A percentile compares a stretch with the other conserved stretches of the same genome.
These are phyloP conservation scores for Rhynchonema sp. DNA, from an alignment of 2,888 invertebrate genomes.

Conservation along the genomic window DNA sequence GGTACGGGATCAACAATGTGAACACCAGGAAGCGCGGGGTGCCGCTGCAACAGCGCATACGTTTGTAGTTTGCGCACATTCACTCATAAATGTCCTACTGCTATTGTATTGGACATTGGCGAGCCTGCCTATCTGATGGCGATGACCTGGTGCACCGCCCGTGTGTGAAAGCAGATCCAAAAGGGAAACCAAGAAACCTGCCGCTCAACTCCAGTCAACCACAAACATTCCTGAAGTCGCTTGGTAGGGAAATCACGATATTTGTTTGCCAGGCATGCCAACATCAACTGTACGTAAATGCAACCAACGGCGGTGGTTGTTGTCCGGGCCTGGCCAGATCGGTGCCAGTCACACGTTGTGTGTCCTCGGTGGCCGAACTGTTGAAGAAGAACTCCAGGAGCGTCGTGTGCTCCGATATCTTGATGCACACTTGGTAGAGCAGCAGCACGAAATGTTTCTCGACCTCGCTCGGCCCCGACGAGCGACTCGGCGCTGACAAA, in stretches of 20 bases:
- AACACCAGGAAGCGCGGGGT: constrained; percentile 20
- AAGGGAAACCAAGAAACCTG: too few relatives aligned
- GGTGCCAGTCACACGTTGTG: neutral
- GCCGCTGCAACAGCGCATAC: neutral
- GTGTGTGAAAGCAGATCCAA: neutral
- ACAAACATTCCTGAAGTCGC: too few relatives aligned
- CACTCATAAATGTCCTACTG: too few relatives aligned
- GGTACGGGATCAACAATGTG: constrained; percentile 19
- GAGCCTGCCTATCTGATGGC: neutral
- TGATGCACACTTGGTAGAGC: constrained; percentile 23
- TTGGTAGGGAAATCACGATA: too few relatives aligned
- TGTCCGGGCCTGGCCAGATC: neutral
- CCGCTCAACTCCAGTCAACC: too few relatives aligned
- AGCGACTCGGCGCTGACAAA: neutral
- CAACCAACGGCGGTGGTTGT: neutral
- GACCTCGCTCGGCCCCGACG: constrained; percentile 7
- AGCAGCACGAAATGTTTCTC: constrained; percentile 22
- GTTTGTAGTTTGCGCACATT: too few relatives aligned
- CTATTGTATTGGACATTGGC: too few relatives aligned
- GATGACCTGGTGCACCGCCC: neutral
- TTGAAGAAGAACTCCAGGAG: constrained; percentile 25
- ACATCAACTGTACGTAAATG: neutral
- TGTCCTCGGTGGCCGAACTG: neutral
- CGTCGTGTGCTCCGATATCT: constrained; percentile 18
- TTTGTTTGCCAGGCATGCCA: neutral